Conservation (phyloP, 2,888 invertebrate species). For the Sabatieria punctata region DNA sequence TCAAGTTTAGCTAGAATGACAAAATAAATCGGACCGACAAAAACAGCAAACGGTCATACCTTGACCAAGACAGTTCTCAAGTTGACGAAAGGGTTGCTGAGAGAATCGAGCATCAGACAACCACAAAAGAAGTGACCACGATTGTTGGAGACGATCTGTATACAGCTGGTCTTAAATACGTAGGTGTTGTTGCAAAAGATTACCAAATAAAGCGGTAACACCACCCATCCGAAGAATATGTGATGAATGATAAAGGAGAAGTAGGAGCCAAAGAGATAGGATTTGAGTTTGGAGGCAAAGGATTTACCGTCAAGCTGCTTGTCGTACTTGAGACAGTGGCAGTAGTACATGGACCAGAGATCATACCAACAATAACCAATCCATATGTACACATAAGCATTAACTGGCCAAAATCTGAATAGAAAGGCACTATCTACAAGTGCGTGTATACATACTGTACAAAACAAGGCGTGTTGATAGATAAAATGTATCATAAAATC, state of each 20-base stretch:
- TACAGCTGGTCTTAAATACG: neutral
- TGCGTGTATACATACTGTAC: no score
- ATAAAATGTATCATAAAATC: no score
- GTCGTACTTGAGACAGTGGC: neutral
- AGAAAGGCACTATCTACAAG: neutral
- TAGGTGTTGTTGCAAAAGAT: neutral
- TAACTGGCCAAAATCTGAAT: neutral
- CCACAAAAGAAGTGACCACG: constrained; percentile 1
- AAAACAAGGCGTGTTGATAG: no score
- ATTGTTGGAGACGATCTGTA: neutral
- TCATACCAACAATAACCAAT: neutral
- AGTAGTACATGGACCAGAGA: neutral
- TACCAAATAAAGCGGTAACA: neutral
- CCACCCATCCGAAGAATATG: neutral
- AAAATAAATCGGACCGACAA: neutral
- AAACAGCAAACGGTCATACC: neutral
- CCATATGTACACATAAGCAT: neutral
- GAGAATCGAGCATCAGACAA: neutral
- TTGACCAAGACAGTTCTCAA: neutral
- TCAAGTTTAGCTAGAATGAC: neutral
- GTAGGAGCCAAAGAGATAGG: neutral
- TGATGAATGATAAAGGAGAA: neutral
- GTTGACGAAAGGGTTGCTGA: constrained; percentile 1
- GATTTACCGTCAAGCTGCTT: neutral
- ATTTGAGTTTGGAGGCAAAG: neutral